Percentiles rank a stretch among this genome's conserved stretches.
Conservation (phyloP, 2,888 invertebrate genomes). For the Scotopteryx bipunctaria region DNA sequence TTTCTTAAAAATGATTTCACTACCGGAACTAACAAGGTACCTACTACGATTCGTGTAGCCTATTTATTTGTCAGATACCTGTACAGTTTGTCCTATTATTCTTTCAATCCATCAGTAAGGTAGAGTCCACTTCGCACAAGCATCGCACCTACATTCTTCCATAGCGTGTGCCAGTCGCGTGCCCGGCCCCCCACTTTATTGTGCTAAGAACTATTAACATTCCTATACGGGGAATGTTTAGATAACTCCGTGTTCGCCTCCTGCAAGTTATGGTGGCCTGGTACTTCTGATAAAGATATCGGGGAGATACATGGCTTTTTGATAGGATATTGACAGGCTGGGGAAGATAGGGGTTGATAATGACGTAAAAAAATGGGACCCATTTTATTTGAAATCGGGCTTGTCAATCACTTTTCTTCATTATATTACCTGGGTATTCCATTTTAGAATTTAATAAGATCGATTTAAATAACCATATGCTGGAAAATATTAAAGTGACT, state of each 20-base stretch:
- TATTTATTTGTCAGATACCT: too few species aligned
- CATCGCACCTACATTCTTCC: constrained; percentile 42
- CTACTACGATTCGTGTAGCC: too few species aligned
- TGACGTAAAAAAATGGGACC: constrained; percentile 19
- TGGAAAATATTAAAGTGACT: not conserved
- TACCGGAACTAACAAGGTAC: too few species aligned
- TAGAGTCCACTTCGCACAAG: constrained; percentile 23
- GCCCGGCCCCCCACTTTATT: constrained; percentile 61
- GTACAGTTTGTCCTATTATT: too few species aligned
- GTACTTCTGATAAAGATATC: constrained; percentile 41
- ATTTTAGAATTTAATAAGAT: too few species aligned
- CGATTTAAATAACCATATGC: too few species aligned
- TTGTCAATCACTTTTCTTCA: not conserved
- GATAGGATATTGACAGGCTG: constrained; percentile 38
- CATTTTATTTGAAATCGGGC: not conserved
- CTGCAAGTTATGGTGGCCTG: constrained; percentile 37
- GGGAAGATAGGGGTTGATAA: constrained; percentile 31
- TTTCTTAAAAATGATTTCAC: too few species aligned
- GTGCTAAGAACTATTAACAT: constrained; percentile 78
- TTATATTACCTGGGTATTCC: too few species aligned
- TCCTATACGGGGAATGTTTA: constrained; percentile 76
- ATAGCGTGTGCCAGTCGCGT: constrained; percentile 71
- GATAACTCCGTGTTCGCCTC: constrained; percentile 57
- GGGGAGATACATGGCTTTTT: constrained; percentile 37
- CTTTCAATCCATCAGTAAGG: constrained; percentile 10